A percentile compares a stretch with the other conserved stretches of the same genome.
phyloP scores from a whole-genome alignment of 2,113 vertebrate species.

The Leiothrix lutea region DNA sequence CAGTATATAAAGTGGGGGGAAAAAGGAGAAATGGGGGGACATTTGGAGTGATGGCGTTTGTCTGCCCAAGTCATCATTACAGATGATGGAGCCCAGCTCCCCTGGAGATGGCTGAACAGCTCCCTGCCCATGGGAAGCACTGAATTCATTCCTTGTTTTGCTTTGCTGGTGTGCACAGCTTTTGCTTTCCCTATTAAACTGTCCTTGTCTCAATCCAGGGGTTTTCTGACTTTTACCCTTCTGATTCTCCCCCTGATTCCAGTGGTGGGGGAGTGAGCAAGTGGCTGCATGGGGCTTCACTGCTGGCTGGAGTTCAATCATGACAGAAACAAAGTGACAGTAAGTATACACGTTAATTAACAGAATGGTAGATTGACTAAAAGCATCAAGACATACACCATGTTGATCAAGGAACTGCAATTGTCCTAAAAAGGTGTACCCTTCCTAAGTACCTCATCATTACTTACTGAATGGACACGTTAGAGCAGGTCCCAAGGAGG shows the following conservation, averaged over 20 bases:
- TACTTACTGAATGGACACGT: neutral
- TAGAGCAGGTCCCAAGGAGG: neutral
- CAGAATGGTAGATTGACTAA: neutral
- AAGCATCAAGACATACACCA: neutral
- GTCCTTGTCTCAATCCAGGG: neutral
- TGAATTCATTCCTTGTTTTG: neutral
- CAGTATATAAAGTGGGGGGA: accelerated
- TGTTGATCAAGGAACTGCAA: neutral
- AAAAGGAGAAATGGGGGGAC: neutral
- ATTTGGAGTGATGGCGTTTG: neutral
- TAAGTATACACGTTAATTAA: accelerated
- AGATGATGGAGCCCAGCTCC: neutral
- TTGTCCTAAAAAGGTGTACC: neutral
- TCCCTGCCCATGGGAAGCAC: neutral
- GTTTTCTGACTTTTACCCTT: neutral
- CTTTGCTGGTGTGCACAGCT: neutral
- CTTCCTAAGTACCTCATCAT: neutral
- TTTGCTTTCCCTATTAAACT: neutral
- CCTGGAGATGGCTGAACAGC: neutral
- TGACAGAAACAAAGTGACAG: accelerated
- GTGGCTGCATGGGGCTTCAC: accelerated
- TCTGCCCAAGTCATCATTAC: neutral
- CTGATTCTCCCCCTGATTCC: neutral
- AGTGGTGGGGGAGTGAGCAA: accelerated
- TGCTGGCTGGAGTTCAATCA: neutral